phyloP scores from a whole-genome alignment of 2,797 vertebrate species.

The Bovichtus diacanthus region DNA sequence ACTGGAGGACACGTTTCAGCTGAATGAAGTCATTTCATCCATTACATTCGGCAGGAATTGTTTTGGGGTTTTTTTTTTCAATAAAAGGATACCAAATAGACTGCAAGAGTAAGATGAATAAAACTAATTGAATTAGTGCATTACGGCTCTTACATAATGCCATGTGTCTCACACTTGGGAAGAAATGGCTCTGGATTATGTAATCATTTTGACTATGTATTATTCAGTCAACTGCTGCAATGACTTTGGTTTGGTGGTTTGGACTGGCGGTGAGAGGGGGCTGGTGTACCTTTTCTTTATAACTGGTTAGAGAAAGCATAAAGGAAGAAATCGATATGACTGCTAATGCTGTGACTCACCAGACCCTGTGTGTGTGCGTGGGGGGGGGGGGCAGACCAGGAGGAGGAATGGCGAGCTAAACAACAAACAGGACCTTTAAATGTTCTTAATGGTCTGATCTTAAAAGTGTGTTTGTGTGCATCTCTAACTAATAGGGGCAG shows the following conservation, averaged over 20 bases:
- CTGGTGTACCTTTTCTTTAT: conserved; percentile 47
- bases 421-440: conserved; percentile 70
- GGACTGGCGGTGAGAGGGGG: neutral
- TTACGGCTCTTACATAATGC: neutral
- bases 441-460: conserved; percentile 38
- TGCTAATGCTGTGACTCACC: conserved; percentile 80
- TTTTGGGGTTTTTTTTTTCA: no score
- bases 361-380: conserved; percentile 18
- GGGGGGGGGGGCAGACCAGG: conserved; percentile 7
- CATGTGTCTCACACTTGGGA: conserved; percentile 3
- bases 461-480: neutral
- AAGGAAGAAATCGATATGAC: conserved; percentile 81
- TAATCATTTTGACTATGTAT: neutral
- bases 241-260: conserved; percentile 9
- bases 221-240: neutral
- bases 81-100: neutral
- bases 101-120: neutral
- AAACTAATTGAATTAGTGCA: neutral
- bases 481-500: neutral
- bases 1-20: neutral
- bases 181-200: neutral
- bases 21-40: neutral
- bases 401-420: conserved; percentile 33
- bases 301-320: conserved; percentile 58
- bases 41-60: neutral